Conservation (phyloP, 2,888 invertebrate species). For the Scaptomyza caliginosa region DNA sequence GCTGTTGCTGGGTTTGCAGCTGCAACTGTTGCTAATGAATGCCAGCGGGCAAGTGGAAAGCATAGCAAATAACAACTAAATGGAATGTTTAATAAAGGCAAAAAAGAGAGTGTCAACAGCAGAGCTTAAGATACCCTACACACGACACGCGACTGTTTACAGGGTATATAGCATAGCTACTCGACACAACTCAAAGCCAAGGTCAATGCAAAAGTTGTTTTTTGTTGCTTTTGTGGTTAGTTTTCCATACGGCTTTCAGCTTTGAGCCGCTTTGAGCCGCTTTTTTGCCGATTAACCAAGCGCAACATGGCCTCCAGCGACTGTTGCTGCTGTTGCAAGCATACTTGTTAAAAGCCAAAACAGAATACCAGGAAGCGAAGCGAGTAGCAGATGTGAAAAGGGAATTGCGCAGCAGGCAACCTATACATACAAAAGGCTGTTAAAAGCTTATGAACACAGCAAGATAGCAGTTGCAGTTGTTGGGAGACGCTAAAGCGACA, state of each 20-base stretch:
- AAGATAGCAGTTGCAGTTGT: constrained; percentile 28
- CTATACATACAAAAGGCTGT: constrained; percentile 55
- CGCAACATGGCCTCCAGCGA: constrained; percentile 33
- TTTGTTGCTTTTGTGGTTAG: constrained; percentile 35
- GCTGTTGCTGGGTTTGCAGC: constrained; percentile 7
- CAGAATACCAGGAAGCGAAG: background rate
- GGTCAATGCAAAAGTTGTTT: constrained; percentile 6
- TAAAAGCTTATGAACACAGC: constrained; percentile 64
- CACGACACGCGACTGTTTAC: no score
- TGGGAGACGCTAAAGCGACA: constrained; percentile 9
- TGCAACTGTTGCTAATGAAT: constrained; percentile 51
- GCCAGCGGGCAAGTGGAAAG: constrained; percentile 24
- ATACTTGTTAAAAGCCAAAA: constrained; percentile 30
- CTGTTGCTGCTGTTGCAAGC: constrained; percentile 20
- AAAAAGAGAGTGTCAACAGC: constrained; percentile 56
- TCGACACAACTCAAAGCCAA: background rate
- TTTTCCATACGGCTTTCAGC: constrained; percentile 33
- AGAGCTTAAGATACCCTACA: constrained; percentile 17
- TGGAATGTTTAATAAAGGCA: constrained; percentile 50
- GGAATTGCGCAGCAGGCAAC: constrained; percentile 8
- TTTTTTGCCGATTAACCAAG: constrained; percentile 44
- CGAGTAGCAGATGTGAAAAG: background rate
- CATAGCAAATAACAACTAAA: constrained; percentile 31
- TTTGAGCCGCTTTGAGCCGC: constrained; percentile 46
- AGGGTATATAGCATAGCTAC: constrained; percentile 9